A percentile compares a stretch with the other conserved stretches of the same genome.
Evolutionary conservation across 2,888 invertebrate species (phyloP).

Genomic region (Cataglyphis albicans): DNA sequence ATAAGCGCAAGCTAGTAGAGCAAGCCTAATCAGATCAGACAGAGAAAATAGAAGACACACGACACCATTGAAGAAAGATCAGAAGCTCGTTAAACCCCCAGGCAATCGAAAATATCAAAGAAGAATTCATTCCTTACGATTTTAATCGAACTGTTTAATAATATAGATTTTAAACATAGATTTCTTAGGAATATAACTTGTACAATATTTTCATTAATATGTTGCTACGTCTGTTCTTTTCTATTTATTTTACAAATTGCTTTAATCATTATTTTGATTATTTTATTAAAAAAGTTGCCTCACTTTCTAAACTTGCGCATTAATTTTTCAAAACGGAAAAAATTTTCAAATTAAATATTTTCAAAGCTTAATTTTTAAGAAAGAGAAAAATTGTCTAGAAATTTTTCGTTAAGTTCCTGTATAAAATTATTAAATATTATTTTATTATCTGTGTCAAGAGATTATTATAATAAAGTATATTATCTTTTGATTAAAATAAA

Average conservation of each 20-base stretch:
- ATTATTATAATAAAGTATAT: neutral
- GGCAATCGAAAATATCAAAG: constrained; percentile 58
- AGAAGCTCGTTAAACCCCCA: constrained; percentile 70
- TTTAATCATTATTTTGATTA: neutral
- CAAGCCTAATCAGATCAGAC: constrained; percentile 71
- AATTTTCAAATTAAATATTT: neutral
- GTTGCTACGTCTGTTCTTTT: neutral
- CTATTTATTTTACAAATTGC: neutral
- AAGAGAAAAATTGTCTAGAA: neutral
- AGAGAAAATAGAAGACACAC: constrained; percentile 70
- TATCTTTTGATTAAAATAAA: neutral
- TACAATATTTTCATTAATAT: constrained; percentile 17
- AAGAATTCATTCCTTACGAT: constrained; percentile 15
- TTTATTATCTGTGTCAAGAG: neutral
- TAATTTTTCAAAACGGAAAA: neutral
- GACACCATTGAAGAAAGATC: constrained; percentile 70
- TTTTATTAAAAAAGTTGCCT: neutral
- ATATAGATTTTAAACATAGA: constrained; percentile 6
- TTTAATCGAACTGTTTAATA: neutral
- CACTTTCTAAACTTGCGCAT: neutral
- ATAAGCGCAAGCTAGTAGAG: constrained; percentile 72
- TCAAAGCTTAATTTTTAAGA: neutral
- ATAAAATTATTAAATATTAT: neutral
- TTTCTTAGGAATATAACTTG: constrained; percentile 4
- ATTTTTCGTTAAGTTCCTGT: neutral